Evolutionary conservation across 2,113 vertebrate species (phyloP).

Genomic region (Laticauda laticaudata): DNA sequence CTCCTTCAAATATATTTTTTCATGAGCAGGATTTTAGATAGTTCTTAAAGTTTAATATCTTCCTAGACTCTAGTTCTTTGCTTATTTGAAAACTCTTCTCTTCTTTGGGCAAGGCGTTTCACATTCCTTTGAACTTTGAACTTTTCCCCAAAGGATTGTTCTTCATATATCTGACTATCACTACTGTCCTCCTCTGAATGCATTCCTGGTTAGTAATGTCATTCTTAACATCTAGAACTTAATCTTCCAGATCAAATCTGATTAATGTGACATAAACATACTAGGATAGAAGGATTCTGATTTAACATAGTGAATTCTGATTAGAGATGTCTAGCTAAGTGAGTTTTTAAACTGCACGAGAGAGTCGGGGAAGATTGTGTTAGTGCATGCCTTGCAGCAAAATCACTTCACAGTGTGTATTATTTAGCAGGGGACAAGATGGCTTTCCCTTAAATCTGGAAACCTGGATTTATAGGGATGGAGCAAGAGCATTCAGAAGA

Average conservation of each 20-base stretch:
- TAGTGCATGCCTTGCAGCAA: not conserved
- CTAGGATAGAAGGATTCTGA: not conserved
- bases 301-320: constrained; percentile 5
- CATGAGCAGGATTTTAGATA: not conserved
- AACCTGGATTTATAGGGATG: constrained; percentile 54
- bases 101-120: not conserved
- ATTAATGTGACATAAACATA: not conserved
- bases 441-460: constrained; percentile 50
- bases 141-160: not conserved
- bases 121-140: no score
- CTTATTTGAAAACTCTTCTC: not conserved
- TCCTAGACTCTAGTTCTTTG: not conserved
- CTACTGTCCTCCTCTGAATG: not conserved
- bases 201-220: not conserved
- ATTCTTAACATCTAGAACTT: not conserved
- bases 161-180: not conserved
- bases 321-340: constrained; percentile 8
- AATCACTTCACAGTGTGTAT: not conserved
- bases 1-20: not conserved
- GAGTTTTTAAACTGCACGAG: not conserved
- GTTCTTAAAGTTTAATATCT: not conserved
- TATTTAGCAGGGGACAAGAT: constrained; percentile 39
- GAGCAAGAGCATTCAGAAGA: constrained; percentile 52
- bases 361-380: accelerated
- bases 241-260: not conserved